These are phyloP conservation scores for Pristionchus exspectatus DNA, from an alignment of 2,888 invertebrate genomes.

Conservation along the genomic window DNA sequence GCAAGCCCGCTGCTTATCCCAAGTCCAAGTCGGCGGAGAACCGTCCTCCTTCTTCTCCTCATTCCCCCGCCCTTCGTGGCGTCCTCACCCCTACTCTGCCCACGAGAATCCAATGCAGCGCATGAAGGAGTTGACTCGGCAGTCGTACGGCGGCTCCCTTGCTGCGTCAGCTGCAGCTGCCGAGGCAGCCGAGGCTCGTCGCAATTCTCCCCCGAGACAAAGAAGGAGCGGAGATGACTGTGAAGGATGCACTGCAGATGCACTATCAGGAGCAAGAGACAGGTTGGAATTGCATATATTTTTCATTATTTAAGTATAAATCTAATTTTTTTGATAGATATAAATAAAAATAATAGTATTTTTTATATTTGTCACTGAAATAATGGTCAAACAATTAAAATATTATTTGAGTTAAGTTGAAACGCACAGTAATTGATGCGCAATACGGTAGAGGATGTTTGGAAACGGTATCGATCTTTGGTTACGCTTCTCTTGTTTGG, in stretches of 20 bases:
- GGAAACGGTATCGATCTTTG: not conserved
- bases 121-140: not conserved
- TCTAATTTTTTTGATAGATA: too few species aligned
- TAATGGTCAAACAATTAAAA: too few species aligned
- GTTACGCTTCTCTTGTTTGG: not conserved
- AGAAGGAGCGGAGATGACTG: conserved; percentile 19
- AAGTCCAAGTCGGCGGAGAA: too few species aligned
- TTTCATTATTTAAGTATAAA: too few species aligned
- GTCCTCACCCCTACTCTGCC: too few species aligned
- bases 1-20: not conserved
- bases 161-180: conserved; percentile 36
- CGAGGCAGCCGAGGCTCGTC: conserved; percentile 48
- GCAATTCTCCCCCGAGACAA: conserved; percentile 35
- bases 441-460: too few species aligned
- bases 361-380: not conserved
- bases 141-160: not conserved
- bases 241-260: conserved; percentile 9
- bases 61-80: not conserved
- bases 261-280: not conserved
- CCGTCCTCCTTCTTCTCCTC: not conserved
- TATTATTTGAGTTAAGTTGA: too few species aligned
- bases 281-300: too few species aligned
- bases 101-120: not conserved
- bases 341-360: too few species aligned
- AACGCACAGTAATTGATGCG: not conserved